phyloP scores from a whole-genome alignment of 2,888 invertebrate genomes.

The Meteorus colon region DNA sequence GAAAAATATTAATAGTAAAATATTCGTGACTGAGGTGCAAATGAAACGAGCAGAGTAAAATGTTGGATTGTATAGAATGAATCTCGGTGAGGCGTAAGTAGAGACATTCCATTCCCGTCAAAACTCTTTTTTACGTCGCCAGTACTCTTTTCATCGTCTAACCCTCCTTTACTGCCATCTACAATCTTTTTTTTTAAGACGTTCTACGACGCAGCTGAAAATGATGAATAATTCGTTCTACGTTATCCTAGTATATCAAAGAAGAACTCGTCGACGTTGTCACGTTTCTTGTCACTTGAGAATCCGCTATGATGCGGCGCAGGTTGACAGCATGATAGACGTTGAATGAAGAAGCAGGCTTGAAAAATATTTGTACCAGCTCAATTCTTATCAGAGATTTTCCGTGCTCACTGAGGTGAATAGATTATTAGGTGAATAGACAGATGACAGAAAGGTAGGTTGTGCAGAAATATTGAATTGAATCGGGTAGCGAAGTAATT shows the following conservation, averaged over 20 bases:
- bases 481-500: slow-evolving; percentile 29
- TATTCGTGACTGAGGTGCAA: neutral
- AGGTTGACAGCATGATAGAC: neutral
- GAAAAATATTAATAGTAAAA: slow-evolving; percentile 42
- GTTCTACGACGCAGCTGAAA: neutral
- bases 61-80: neutral
- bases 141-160: neutral
- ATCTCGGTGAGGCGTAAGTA: neutral
- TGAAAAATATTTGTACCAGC: neutral
- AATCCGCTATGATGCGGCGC: neutral
- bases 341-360: neutral
- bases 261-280: neutral
- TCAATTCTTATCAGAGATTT: neutral
- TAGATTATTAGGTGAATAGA: neutral
- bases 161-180: neutral
- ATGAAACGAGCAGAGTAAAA: neutral
- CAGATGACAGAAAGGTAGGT: neutral
- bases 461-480: slow-evolving; percentile 14
- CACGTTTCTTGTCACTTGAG: neutral
- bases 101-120: neutral
- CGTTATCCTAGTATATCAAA: slow-evolving; percentile 14
- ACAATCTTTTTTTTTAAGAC: neutral
- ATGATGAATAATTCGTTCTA: slow-evolving; percentile 21
- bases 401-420: neutral
- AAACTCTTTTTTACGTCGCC: neutral